These are phyloP conservation scores for Drosophila koepferae DNA, from an alignment of 2,888 invertebrate genomes.

Conservation along the genomic window DNA sequence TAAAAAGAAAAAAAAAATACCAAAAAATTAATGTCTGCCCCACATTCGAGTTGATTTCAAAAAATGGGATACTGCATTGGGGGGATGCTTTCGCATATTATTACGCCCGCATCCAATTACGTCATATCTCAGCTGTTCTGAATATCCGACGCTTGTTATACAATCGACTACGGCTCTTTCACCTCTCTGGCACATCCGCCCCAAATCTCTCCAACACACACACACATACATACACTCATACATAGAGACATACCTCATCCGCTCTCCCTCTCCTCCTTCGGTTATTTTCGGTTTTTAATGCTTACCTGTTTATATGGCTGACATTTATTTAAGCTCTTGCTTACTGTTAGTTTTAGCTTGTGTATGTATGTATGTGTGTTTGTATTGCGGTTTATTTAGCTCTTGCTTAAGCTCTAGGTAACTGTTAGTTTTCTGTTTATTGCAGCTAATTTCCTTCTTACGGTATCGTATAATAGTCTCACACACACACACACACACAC, in stretches of 20 bases:
- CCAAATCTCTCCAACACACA: constrained; percentile 1
- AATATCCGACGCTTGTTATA: constrained; percentile 55
- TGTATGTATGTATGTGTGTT: constrained; percentile 7
- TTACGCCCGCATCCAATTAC: constrained; percentile 81
- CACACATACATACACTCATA: background rate
- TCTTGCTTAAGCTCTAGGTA: constrained; percentile 29
- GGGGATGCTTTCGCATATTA: constrained; percentile 20
- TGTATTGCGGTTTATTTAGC: constrained; percentile 28
- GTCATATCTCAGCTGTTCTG: constrained; percentile 85
- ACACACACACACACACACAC: background rate
- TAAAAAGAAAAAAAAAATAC: background rate
- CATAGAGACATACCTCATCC: background rate
- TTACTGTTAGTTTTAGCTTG: constrained; percentile 8
- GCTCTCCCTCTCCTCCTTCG: constrained; percentile 7
- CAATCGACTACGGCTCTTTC: constrained; percentile 52
- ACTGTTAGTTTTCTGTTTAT: constrained; percentile 24
- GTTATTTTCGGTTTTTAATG: constrained; percentile 34
- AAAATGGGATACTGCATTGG: background rate
- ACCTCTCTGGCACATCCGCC: constrained; percentile 17
- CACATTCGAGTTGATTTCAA: background rate
- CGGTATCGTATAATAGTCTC: constrained; percentile 23
- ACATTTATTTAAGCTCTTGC: constrained; percentile 49
- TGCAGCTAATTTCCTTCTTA: constrained; percentile 23
- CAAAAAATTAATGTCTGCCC: background rate
- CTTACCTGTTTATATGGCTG: constrained; percentile 36